Conservation (phyloP, 2,888 invertebrate species). For the Drosophila tripunctata region DNA sequence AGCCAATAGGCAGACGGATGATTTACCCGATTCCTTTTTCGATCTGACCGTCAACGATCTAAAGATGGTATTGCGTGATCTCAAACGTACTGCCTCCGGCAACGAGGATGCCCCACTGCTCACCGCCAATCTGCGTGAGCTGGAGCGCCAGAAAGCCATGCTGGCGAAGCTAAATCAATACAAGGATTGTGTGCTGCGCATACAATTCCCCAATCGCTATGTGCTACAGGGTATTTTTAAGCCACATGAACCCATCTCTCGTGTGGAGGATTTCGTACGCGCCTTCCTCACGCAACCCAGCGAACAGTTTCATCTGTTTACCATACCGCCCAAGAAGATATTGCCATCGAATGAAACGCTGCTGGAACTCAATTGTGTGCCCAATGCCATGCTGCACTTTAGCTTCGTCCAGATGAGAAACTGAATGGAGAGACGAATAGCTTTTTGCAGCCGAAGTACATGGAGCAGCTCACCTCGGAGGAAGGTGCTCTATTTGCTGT, state of each 20-base stretch:
- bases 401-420: constrained; percentile 85
- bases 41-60: constrained; percentile 94
- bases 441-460: constrained; percentile 87
- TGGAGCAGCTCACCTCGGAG: constrained; percentile 87
- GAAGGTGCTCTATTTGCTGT: constrained; percentile 89
- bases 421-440: constrained; percentile 30
- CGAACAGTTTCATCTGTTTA: constrained; percentile 91
- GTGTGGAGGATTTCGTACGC: constrained; percentile 90
- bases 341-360: constrained; percentile 87
- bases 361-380: constrained; percentile 90
- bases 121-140: constrained; percentile 87
- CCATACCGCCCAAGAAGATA: constrained; percentile 91
- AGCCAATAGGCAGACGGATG: constrained; percentile 87
- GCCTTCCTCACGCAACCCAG: constrained; percentile 88
- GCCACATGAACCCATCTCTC: constrained; percentile 89
- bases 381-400: constrained; percentile 91
- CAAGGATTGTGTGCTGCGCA: constrained; percentile 90
- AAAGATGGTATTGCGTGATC: constrained; percentile 89
- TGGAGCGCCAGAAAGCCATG: constrained; percentile 86
- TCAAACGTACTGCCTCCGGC: constrained; percentile 87
- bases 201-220: constrained; percentile 94
- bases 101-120: constrained; percentile 90
- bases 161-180: constrained; percentile 88
- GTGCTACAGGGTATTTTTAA: constrained; percentile 94
- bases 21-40: constrained; percentile 94